Evolutionary conservation across 2,113 vertebrate species (phyloP), one percentile per base, ranked within the genome.

Genomic region (Cyrtonyx montezumae): DNA sequence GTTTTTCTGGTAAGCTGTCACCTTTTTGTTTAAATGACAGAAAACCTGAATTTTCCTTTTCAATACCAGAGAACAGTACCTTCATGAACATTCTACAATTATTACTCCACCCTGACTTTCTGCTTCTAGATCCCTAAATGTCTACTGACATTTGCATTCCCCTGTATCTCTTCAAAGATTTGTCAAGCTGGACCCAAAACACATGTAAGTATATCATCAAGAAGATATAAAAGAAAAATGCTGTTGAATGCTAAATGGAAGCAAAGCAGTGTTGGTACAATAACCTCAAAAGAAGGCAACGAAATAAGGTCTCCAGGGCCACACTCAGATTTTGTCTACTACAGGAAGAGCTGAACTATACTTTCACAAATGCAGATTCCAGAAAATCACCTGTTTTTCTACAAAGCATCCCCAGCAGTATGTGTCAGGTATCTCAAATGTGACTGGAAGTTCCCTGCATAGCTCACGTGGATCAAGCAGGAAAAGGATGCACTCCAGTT

Each of bases 281-380:
- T 18, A 90, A 80, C 14, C 5, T 32, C 20, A 80, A 55, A 23
- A 80, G 8, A 10, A 67, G 11, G 34, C 25, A 80, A 63, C 28
- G 46, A 36, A 75, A 22, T 13, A 77, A 66, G 28, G 46, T 63
- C 46, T 88, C 34, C 45, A n/a, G 36, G 37, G 10, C 53, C 71
- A 59, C 0, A 0, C 14, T 46, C 8, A 82, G 43, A 12, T 40
- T 14, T n/a, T n/a, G 16, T 28, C 48, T 7, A 0, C 53, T 62
- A 21, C n/a, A 36, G 20, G 26, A 49, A 3, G 65, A 80, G 28
- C 22, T 5, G 4, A 37, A 63, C 40, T 21, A 7, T 32, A 34
- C 5, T 71, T 87, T 11, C 53, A 45, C 26, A 83, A 90, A 74
- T 6, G 9, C n/a, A 28, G 62, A 76, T 40, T 56, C 42, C 53